Evolutionary conservation across 1,140 invertebrate species (phyloP).

Genomic region (Tetramorium parvispinum): DNA sequence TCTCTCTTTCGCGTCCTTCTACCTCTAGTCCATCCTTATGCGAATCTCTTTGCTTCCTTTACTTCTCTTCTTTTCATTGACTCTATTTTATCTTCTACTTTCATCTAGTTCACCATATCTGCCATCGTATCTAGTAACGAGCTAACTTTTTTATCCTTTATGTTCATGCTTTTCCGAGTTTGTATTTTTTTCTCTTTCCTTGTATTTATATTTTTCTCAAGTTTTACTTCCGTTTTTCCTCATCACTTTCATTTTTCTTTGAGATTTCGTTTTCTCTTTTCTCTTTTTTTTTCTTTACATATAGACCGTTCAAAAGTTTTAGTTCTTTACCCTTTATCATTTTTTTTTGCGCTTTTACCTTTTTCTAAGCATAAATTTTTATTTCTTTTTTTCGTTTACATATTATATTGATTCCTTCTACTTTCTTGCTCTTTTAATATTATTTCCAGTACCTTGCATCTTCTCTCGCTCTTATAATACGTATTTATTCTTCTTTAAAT

Average conservation of each 20-base stretch:
- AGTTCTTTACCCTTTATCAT: neutral
- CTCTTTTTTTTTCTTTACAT: neutral
- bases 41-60: neutral
- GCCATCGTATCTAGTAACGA: neutral
- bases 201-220: neutral
- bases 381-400: neutral
- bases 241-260: neutral
- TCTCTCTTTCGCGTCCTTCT: neutral
- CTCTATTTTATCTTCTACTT: constrained; percentile 4
- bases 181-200: neutral
- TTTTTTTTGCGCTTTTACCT: neutral
- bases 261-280: neutral
- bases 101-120: neutral
- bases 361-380: neutral
- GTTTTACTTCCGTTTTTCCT: neutral
- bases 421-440: neutral
- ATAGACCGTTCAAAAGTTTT: neutral
- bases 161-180: neutral
- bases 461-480: neutral
- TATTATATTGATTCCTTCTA: neutral
- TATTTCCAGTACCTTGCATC: constrained; percentile 13
- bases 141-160: neutral
- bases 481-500: constrained; percentile 30
- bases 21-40: neutral
- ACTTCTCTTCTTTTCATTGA: neutral